Evolutionary conservation across 1,140 invertebrate species (phyloP).

Genomic region (Leptonema lineaticorne): DNA sequence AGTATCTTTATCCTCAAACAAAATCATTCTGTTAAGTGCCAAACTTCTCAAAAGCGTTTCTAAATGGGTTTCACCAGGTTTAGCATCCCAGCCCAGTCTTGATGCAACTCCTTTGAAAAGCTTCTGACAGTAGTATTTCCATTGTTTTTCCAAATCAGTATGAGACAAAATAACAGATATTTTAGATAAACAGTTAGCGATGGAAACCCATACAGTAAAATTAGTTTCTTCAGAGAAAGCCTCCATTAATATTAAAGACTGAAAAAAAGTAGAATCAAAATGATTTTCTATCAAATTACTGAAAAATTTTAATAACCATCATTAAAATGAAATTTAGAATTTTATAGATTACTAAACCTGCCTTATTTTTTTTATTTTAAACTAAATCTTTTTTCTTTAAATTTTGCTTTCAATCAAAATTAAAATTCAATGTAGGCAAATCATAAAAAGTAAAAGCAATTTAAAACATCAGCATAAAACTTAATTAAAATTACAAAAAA

Average conservation of each 20-base stretch:
- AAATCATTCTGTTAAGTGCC: constrained; percentile 78
- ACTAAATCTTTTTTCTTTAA: no score
- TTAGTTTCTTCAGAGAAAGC: constrained; percentile 85
- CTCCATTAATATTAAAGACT: constrained; percentile 64
- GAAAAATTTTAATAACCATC: neutral
- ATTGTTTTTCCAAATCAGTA: constrained; percentile 71
- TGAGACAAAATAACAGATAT: constrained; percentile 74
- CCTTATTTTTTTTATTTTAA: no score
- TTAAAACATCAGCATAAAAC: neutral
- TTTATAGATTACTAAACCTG: no score
- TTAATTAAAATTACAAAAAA: neutral
- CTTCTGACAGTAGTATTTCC: constrained; percentile 70
- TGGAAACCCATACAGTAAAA: constrained; percentile 90
- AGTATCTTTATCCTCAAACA: constrained; percentile 73
- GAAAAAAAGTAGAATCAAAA: constrained; percentile 31
- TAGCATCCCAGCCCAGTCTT: constrained; percentile 77
- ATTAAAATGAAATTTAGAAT: no score
- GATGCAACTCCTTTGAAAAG: constrained; percentile 70
- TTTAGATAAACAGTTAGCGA: constrained; percentile 76
- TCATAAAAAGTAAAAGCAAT: no score
- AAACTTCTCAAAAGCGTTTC: constrained; percentile 82
- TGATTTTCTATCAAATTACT: neutral
- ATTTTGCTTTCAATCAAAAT: no score
- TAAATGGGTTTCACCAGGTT: constrained; percentile 75
- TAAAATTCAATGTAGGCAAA: no score